These are phyloP conservation scores for Xyliphius kryptos DNA, from an alignment of 2,113 vertebrate genomes.

Conservation along the genomic window DNA sequence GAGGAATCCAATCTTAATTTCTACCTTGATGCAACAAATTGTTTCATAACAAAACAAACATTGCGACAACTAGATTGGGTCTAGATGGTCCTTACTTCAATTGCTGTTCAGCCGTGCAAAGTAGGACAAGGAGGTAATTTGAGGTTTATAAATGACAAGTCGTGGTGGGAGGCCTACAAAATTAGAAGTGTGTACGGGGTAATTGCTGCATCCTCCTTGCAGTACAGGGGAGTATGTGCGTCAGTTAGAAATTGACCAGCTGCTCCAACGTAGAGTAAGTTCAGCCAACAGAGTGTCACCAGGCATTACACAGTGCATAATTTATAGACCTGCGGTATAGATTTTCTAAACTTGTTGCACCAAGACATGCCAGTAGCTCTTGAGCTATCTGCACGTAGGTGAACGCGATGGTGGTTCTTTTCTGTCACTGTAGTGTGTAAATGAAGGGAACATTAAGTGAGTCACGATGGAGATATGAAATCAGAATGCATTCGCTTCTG, in stretches of 20 bases:
- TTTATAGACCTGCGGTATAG: constrained; percentile 26
- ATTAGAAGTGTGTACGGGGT: not conserved
- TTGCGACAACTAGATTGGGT: too few relatives aligned
- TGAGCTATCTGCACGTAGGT: too few relatives aligned
- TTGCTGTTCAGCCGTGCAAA: not conserved
- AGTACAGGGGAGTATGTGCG: not conserved
- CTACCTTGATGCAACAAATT: too few relatives aligned
- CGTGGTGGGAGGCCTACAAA: not conserved
- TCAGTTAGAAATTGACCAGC: not conserved
- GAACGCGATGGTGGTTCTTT: too few relatives aligned
- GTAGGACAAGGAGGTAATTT: not conserved
- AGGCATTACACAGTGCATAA: constrained; percentile 2
- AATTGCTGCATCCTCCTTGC: not conserved
- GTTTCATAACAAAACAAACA: too few relatives aligned
- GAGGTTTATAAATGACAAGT: not conserved
- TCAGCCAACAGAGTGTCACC: constrained; percentile 8
- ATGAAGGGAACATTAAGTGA: too few relatives aligned
- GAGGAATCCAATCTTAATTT: too few relatives aligned
- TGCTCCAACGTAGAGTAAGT: not conserved
- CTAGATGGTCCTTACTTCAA: too few relatives aligned
- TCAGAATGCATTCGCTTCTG: too few relatives aligned
- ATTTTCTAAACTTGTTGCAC: constrained; percentile 1
- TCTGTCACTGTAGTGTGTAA: too few relatives aligned
- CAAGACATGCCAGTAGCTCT: not conserved
- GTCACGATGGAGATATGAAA: too few relatives aligned